phyloP scores from a whole-genome alignment of 2,797 vertebrate species.

The Tenualosa ilisha region DNA sequence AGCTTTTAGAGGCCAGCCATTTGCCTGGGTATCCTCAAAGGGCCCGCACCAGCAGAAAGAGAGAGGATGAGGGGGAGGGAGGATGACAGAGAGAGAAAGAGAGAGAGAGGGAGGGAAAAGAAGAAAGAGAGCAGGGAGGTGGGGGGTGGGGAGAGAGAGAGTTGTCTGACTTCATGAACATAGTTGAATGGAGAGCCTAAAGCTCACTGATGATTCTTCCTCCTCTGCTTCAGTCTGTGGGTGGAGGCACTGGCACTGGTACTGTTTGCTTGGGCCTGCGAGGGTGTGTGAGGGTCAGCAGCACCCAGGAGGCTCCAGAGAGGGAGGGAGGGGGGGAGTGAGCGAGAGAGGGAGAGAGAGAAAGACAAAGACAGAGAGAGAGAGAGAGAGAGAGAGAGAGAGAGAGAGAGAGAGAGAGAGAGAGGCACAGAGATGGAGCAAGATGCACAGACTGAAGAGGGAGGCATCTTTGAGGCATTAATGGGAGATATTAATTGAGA shows the following conservation, averaged over 20 bases:
- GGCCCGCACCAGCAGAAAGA: not conserved
- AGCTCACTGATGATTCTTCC: no score
- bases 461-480: no score
- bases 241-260: not conserved
- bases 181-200: not conserved
- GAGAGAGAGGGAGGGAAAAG: not conserved
- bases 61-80: slow-evolving; percentile 10
- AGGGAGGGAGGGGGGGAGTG: not conserved
- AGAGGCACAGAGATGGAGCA: no score
- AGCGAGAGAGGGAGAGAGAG: not conserved
- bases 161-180: not conserved
- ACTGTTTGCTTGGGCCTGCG: not conserved
- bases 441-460: not conserved
- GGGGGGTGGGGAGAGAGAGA: not conserved
- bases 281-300: not conserved
- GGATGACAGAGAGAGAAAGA: not conserved
- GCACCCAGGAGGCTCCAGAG: not conserved
- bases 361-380: no score
- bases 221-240: no score
- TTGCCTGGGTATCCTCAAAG: not conserved
- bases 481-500: not conserved
- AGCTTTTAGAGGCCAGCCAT: not conserved
- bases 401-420: no score
- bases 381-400: no score
- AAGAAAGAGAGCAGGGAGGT: not conserved